Base-by-base conservation (phyloP, 2,797 vertebrate genomes). In the Ataeniobius toweri region DNA sequence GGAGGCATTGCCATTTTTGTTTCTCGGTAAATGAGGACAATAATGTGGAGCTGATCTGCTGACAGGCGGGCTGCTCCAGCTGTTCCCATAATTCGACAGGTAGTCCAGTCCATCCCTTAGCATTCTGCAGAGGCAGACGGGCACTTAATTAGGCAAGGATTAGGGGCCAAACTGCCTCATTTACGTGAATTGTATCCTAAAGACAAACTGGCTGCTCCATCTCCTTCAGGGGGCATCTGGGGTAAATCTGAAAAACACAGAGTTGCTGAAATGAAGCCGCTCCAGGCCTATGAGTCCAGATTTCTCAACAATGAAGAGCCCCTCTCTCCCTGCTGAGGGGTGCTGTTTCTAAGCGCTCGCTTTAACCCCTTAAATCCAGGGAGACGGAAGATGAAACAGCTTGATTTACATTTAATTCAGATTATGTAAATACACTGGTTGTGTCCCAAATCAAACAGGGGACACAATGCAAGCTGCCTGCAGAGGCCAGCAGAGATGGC, bases 361-460 rank as follows among this genome's bases (percentile, higher is more conserved):
- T 94, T 95, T 93, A 95, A 93, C 94, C 92, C 94, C 79, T 85
- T 80, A 83, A 93, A 92, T 94, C 93, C 89, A 75, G 76, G 74
- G 88, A 92, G 94, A 92, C 87, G 1, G 4, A 50, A 93, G 89
- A 94, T 94, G 84, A 91, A 94, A 92, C 87, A 71, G 83, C 90
- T 85, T 86, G 92, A 95, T 95, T 96, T 95, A 92, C 93, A 95
- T 95, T 93, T 93, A 91, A 94, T 95, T 95, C 93, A 93, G 91
- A 94, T 94, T 96, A 95, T 96, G 95, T 92, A 94, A 95, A 96
- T 96, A 84, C 20, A 69, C 81, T 75, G 89, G 77, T 88, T 50
- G 80, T 80, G 92, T 92, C 93, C 91, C 85, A 86, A 89, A 91
- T 85, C 92, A 90, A 88, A 91, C 86, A 85, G 6, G 65, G 80